A percentile compares a stretch with the other conserved stretches of the same genome.
phyloP scores from a whole-genome alignment of 2,113 vertebrate species.

The Mobula hypostoma region DNA sequence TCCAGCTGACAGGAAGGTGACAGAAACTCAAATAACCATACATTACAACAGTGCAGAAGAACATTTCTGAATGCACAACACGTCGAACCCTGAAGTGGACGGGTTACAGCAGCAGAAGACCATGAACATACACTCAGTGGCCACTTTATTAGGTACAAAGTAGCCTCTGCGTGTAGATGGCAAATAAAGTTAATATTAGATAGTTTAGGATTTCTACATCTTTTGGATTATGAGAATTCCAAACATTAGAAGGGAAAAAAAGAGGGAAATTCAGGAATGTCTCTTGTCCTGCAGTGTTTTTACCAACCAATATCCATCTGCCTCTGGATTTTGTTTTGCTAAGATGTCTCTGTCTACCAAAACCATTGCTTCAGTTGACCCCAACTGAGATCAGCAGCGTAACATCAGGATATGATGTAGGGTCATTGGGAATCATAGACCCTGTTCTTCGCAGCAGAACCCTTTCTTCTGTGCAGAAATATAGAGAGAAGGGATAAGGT shows the following conservation, averaged over 20 bases:
- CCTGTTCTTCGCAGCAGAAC: background rate
- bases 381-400: background rate
- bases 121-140: too few relatives aligned
- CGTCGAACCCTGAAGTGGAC: too few relatives aligned
- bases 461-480: background rate
- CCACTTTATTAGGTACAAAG: too few relatives aligned
- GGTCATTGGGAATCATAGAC: background rate
- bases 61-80: too few relatives aligned
- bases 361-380: background rate
- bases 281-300: background rate
- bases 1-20: too few relatives aligned
- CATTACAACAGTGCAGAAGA: too few relatives aligned
- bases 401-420: background rate
- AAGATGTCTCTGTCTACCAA: background rate
- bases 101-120: too few relatives aligned
- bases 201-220: background rate
- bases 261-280: background rate
- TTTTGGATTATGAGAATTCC: background rate
- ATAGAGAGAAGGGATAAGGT: slow-evolving; percentile 3
- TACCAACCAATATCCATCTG: too few relatives aligned
- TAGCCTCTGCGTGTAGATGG: too few relatives aligned
- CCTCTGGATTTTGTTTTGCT: background rate
- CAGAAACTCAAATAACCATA: too few relatives aligned
- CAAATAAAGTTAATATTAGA: too few relatives aligned
- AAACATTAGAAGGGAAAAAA: background rate